Evolutionary conservation across 2,113 vertebrate genomes (phyloP).

Genomic region (Laterallus jamaicensis): DNA sequence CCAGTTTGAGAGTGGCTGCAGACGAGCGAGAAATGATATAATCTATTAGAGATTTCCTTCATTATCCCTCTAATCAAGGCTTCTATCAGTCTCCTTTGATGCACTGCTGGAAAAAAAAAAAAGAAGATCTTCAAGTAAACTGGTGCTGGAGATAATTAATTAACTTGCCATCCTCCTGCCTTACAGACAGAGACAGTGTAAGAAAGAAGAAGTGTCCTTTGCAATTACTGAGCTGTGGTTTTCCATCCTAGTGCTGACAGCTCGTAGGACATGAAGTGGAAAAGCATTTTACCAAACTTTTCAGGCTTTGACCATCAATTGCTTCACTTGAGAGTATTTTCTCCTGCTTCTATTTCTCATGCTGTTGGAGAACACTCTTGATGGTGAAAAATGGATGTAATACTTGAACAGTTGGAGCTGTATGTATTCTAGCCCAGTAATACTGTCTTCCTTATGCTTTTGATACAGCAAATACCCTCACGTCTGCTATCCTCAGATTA

Average conservation of each 20-base stretch:
- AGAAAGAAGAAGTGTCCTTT: constrained; percentile 67
- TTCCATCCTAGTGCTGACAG: constrained; percentile 55
- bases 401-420: neutral
- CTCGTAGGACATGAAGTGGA: constrained; percentile 51
- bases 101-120: constrained; percentile 56
- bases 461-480: neutral
- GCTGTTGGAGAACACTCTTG: neutral
- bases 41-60: constrained; percentile 75
- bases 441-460: neutral
- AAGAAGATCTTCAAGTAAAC: constrained; percentile 70
- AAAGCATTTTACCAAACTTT: constrained; percentile 62
- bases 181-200: constrained; percentile 51
- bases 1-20: constrained; percentile 49
- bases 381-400: constrained; percentile 52
- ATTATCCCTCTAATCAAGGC: constrained; percentile 74
- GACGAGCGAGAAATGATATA: constrained; percentile 66
- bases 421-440: neutral
- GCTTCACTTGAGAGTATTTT: constrained; percentile 38
- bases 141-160: constrained; percentile 75
- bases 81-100: constrained; percentile 72
- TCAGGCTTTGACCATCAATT: constrained; percentile 32
- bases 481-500: neutral
- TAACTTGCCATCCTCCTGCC: constrained; percentile 67
- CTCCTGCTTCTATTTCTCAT: neutral
- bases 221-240: constrained; percentile 61